Conservation (phyloP, 2,113 vertebrate genomes). For the Turnix velox region DNA sequence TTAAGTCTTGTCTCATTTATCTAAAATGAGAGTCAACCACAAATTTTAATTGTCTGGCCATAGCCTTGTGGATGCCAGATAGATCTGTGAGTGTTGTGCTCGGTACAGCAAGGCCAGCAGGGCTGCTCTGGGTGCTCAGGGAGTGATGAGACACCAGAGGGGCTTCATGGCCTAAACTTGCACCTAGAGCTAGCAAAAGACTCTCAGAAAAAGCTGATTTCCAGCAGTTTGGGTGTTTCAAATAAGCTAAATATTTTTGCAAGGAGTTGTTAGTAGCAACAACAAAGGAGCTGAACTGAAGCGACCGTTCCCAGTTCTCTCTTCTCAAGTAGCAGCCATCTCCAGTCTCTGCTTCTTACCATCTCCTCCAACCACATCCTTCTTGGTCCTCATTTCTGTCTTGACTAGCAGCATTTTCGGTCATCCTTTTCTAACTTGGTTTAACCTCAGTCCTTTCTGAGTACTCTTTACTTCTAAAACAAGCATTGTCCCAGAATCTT, state of each 20-base stretch:
- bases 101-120: neutral
- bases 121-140: neutral
- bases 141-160: neutral
- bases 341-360: neutral
- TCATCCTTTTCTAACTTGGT: neutral
- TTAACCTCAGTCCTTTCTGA: neutral
- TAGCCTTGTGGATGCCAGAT: neutral
- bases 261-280: neutral
- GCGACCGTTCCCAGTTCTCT: neutral
- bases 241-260: conserved; percentile 1
- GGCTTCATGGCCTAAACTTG: neutral
- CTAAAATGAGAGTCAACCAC: conserved; percentile 37
- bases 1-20: conserved; percentile 59
- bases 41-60: conserved; percentile 37
- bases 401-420: neutral
- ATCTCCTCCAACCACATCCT: neutral
- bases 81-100: accelerated
- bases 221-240: neutral
- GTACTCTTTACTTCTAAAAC: neutral
- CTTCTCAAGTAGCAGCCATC: neutral
- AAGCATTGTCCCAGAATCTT: neutral
- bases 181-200: neutral
- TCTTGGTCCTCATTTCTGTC: neutral
- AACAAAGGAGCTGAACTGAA: accelerated
- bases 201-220: neutral